These are phyloP conservation scores for Noctua pronuba DNA, from an alignment of 2,888 invertebrate species.

Conservation along the genomic window DNA sequence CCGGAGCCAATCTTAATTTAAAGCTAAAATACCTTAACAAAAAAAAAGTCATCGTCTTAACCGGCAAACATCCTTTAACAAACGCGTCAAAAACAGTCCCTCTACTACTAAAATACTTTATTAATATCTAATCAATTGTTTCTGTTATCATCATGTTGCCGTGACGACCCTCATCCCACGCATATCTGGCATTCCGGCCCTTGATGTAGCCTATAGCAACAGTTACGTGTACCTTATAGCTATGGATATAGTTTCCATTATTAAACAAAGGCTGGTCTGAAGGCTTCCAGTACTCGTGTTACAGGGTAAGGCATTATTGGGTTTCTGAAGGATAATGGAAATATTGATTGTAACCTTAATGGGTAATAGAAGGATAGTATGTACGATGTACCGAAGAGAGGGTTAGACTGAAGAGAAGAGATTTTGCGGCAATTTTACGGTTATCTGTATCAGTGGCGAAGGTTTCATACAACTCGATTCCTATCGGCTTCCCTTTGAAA, in stretches of 20 bases:
- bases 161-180: constrained; percentile 54
- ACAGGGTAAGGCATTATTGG: constrained; percentile 49
- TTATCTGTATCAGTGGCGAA: neutral
- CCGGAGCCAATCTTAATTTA: neutral
- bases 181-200: constrained; percentile 44
- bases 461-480: no score
- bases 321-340: constrained; percentile 50
- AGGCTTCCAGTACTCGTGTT: constrained; percentile 45
- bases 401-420: neutral
- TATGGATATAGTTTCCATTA: constrained; percentile 48
- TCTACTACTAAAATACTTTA: constrained; percentile 11
- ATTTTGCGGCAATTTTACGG: neutral
- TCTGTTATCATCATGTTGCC: constrained; percentile 46
- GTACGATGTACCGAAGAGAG: neutral
- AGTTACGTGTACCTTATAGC: constrained; percentile 9
- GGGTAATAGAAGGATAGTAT: constrained; percentile 26
- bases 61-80: neutral
- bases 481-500: no score
- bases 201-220: constrained; percentile 60
- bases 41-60: neutral
- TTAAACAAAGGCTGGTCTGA: constrained; percentile 53
- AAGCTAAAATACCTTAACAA: neutral
- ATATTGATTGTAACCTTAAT: constrained; percentile 41
- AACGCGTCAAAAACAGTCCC: neutral
- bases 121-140: constrained; percentile 23